Evolutionary conservation across 2,113 vertebrate species (phyloP), one percentile per base, ranked within the genome.

Genomic region (Glaucidium brasilianum): DNA sequence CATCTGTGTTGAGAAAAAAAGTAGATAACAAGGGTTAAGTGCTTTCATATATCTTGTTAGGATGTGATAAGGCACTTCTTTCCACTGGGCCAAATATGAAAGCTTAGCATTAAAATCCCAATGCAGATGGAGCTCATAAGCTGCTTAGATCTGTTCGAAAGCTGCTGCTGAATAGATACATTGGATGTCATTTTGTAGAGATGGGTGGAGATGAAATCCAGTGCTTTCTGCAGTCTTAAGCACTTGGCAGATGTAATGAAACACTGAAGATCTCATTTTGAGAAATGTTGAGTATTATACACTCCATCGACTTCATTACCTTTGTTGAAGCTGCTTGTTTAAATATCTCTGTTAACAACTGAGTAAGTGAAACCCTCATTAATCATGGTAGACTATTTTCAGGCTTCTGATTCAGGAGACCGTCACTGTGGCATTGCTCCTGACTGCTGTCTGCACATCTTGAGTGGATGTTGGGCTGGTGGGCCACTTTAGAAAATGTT

Each of bases 101-200:
- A 67, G 26, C 9, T 69, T 35, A 56, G 25, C 43, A 69, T 68
- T 76, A 45, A 64, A 63, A 75, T 32, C 18, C 20, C 49, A 49
- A 3, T 39, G 41, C 34, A 85, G 53, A 14, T 37, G 16, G 85
- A 75, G 23, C 6, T 72, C 20, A 52, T 25, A 81, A 64, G 8
- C 12, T 59, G 19, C 32, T 58, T 55, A 59, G 60, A 72, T 47
- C 18, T 55, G 22, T 55, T 53, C 45, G 22, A 77, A 93, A 81
- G 37, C 35, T 0, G 0, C 49, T 64, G 11, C 59, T 80, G 52
- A 77, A 64, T 7, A 63, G 66, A 71, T 73, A 6, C 2, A 34
- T 26, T 35, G 22, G 19, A 56, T 53, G 32, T 77, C 58, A 72
- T 92, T 79, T 90, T 76, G 30, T 47, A 50, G 21, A 86, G 35